Evolutionary conservation across 2,113 vertebrate genomes (phyloP).

Genomic region (Leucoraja erinaceus): DNA sequence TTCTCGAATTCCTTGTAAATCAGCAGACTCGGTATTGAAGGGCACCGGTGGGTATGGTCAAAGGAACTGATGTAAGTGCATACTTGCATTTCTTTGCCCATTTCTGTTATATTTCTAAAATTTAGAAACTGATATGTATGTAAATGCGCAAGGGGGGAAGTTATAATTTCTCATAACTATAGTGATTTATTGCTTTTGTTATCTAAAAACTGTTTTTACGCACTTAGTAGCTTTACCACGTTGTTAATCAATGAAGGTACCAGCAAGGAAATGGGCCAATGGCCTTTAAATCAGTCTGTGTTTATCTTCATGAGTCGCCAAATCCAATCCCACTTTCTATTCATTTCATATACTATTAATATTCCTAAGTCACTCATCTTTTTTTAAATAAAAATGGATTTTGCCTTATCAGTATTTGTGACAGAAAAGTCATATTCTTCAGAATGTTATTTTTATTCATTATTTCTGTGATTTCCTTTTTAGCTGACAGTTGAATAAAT

Average conservation of each 20-base stretch:
- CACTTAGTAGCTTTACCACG: not conserved
- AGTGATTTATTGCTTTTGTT: not conserved
- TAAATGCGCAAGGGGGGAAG: not conserved
- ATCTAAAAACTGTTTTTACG: not conserved
- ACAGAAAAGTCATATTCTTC: not conserved
- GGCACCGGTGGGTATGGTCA: no score
- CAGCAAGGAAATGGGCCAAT: not conserved
- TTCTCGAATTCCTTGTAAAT: no score
- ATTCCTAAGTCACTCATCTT: not conserved
- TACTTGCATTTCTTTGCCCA: not conserved
- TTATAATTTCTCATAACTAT: not conserved
- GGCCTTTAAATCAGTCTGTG: not conserved
- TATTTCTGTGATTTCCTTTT: not conserved
- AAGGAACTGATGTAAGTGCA: not conserved
- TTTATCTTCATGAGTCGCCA: not conserved
- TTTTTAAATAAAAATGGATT: not conserved
- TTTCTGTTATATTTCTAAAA: not conserved
- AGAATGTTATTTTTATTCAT: not conserved
- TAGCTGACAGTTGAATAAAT: no score
- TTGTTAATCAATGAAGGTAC: not conserved
- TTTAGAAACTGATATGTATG: not conserved
- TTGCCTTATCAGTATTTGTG: not conserved
- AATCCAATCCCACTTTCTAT: not conserved
- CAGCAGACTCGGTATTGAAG: no score
- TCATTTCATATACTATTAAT: not conserved